Conservation (phyloP, 2,113 vertebrate genomes). For the Theristicus caerulescens region DNA sequence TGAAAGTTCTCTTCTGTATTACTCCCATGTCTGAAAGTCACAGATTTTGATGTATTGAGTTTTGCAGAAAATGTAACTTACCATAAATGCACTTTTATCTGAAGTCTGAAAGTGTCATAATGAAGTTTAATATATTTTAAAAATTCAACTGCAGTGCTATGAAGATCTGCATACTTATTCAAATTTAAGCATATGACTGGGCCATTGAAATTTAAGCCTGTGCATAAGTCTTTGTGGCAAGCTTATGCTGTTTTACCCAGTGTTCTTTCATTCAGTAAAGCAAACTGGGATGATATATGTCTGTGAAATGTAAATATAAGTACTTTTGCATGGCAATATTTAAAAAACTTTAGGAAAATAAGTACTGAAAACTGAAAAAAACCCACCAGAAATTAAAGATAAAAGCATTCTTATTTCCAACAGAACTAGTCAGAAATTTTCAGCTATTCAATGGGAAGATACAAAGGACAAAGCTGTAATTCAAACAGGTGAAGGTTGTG, state of each 20-base stretch:
- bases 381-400: not conserved
- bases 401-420: not conserved
- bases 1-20: not conserved
- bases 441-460: not conserved
- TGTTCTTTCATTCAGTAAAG: constrained; percentile 6
- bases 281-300: not conserved
- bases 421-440: not conserved
- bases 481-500: not conserved
- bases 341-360: not conserved
- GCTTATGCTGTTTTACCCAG: not conserved
- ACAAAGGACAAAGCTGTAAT: not conserved
- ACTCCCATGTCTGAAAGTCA: not conserved
- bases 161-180: constrained; percentile 19
- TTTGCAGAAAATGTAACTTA: not conserved
- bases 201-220: constrained; percentile 15
- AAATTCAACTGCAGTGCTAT: not conserved
- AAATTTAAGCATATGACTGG: not conserved
- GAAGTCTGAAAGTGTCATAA: not conserved
- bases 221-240: not conserved
- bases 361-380: not conserved
- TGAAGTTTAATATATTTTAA: not conserved
- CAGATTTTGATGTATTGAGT: not conserved
- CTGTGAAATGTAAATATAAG: constrained; percentile 34
- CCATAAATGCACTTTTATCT: not conserved
- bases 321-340: not conserved